Base-by-base conservation (phyloP, 2,888 invertebrate genomes). In the Patella depressa region DNA sequence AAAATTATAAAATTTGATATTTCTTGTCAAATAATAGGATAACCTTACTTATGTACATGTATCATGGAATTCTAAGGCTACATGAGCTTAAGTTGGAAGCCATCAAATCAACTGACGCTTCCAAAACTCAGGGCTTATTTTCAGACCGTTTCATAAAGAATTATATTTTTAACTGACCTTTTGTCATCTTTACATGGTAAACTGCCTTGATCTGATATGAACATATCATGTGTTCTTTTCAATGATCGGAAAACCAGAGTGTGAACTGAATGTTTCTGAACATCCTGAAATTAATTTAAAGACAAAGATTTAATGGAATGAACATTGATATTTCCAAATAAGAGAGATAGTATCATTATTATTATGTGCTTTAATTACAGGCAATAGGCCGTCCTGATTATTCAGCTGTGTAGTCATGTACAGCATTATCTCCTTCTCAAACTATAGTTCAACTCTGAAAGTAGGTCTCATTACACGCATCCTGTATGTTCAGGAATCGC, bases 151-250 rank as follows among this genome's bases (percentile, higher is more conserved):
- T 9, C 7, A 45, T 45, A 9, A 15, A 45, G 45, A 9, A 9
- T 45, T 45, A 19, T n/a, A 69, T 59, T n/a, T 14, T 17, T 71
- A 69, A 81, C 87, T 82, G 93, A 97, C 96, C 96, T 95, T 90
- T 94, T 94, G 76, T 96, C 95, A 91, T 98, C 97, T 70, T 95
- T 93, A 74, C 96, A 95, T 5, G 98, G 97, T 76, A 97, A 92
- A 70, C 86, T 93, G 45, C 96, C 95, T 90, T 98, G 97, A 91
- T 98, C 97, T 17, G 96, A 94, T 72, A 98, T 93, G 92, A 99
- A 99, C 95, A 98, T 96, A 92, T 99, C 99, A 91, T 99, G 98
- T 1, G 98, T 97, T 89, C 99, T 93, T 92, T 99, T 99, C 83
- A 99, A 92, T 11, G 98, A 99, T 84, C 99, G 94, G 91, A 99